phyloP scores from a whole-genome alignment of 2,888 invertebrate genomes.

The Anorthoa munda region DNA sequence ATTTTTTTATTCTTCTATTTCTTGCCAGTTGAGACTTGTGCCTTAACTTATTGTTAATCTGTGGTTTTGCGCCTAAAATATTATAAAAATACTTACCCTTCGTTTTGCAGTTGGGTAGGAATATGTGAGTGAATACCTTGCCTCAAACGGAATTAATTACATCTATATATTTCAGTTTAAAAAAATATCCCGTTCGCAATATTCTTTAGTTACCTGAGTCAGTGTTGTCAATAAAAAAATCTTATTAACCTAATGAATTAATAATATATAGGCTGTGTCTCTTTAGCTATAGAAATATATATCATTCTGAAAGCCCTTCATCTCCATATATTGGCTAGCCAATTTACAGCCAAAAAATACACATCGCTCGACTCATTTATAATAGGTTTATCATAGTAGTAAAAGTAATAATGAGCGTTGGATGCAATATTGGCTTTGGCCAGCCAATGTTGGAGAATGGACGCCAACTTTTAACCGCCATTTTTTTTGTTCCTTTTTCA shows the following conservation, averaged over 20 bases:
- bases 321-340: slow-evolving; percentile 9
- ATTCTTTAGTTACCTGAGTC: slow-evolving; percentile 33
- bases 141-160: slow-evolving; percentile 25
- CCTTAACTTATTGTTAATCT: slow-evolving; percentile 44
- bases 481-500: slow-evolving; percentile 12
- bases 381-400: slow-evolving; percentile 53
- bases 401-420: slow-evolving; percentile 28
- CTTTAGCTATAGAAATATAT: slow-evolving; percentile 47
- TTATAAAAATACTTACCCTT: neutral
- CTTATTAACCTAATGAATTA: slow-evolving; percentile 13
- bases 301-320: slow-evolving; percentile 6
- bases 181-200: slow-evolving; percentile 45
- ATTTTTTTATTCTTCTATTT: neutral
- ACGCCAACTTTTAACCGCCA: neutral
- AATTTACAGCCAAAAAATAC: slow-evolving; percentile 6
- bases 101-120: neutral
- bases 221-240: slow-evolving; percentile 57
- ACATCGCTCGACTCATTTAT: slow-evolving; percentile 31
- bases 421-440: slow-evolving; percentile 29
- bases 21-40: slow-evolving; percentile 38
- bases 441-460: slow-evolving; percentile 26
- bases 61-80: slow-evolving; percentile 30
- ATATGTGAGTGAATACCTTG: slow-evolving; percentile 39
- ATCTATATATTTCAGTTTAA: slow-evolving; percentile 41
- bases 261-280: slow-evolving; percentile 60